Evolutionary conservation across 2,888 invertebrate genomes (phyloP).

Genomic region (Drosophila austrosaltans): DNA sequence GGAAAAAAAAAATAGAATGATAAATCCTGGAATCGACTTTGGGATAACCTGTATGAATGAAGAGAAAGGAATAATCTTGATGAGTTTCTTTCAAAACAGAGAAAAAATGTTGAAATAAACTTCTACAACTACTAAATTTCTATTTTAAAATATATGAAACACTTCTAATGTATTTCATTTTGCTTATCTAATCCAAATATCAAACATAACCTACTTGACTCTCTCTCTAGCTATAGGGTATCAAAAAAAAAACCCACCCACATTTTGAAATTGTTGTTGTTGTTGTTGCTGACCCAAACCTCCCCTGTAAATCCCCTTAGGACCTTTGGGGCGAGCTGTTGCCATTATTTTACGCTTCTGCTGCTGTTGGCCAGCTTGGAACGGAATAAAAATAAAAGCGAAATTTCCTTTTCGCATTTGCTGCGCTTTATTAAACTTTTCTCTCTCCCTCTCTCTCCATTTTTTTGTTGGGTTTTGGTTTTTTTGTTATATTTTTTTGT

Average conservation of each 20-base stretch:
- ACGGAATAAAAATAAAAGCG: constrained; percentile 65
- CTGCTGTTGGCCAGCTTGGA: constrained; percentile 50
- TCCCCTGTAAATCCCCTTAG: constrained; percentile 69
- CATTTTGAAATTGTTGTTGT: not conserved
- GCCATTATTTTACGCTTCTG: constrained; percentile 72
- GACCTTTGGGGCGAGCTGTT: constrained; percentile 77
- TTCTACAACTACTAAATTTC: too few relatives aligned
- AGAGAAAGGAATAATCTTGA: not conserved
- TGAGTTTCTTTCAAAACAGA: too few relatives aligned
- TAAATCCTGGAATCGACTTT: not conserved
- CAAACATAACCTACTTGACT: constrained; percentile 35
- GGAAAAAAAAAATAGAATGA: constrained; percentile 28
- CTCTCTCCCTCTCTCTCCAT: constrained; percentile 36
- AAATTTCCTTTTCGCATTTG: constrained; percentile 79
- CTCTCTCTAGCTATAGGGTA: constrained; percentile 6
- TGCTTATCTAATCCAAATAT: too few relatives aligned
- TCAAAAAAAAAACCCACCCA: constrained; percentile 16
- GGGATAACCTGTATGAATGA: not conserved
- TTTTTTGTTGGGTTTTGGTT: constrained; percentile 4
- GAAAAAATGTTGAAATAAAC: too few relatives aligned
- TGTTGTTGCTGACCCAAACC: constrained; percentile 38
- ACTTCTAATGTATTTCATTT: too few relatives aligned
- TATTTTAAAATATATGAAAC: constrained; percentile 2
- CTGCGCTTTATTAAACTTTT: constrained; percentile 80
- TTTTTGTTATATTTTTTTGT: not conserved